Conservation (phyloP, 2,113 vertebrate genomes). For the Gavialis gangeticus region DNA sequence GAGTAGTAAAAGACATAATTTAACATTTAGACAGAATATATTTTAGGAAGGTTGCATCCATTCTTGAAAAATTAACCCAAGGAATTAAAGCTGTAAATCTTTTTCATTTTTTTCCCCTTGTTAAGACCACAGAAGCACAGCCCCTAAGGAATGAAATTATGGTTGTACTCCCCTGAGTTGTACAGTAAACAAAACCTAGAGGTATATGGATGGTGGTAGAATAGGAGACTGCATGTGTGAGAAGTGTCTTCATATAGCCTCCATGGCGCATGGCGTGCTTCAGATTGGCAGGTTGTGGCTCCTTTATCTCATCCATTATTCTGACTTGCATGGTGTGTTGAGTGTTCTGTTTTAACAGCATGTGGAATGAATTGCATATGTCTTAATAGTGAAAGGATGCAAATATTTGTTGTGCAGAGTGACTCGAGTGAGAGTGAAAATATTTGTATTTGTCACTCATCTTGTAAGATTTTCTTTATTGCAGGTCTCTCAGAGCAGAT, state of each 20-base stretch:
- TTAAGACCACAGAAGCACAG: constrained; percentile 65
- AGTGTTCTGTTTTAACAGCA: constrained; percentile 72
- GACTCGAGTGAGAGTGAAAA: constrained; percentile 50
- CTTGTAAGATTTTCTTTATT: constrained; percentile 65
- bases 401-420: constrained; percentile 39
- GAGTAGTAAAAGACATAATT: neutral
- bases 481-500: constrained; percentile 49
- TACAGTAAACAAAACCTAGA: constrained; percentile 59
- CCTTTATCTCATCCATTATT: constrained; percentile 29
- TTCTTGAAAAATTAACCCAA: constrained; percentile 6
- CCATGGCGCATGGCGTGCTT: constrained; percentile 74
- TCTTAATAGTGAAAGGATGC: constrained; percentile 50
- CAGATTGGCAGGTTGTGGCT: constrained; percentile 49
- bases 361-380: constrained; percentile 64
- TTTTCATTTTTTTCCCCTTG: constrained; percentile 59
- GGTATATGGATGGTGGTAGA: constrained; percentile 57
- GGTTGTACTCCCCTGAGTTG: constrained; percentile 53
- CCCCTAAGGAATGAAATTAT: constrained; percentile 56
- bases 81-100: constrained; percentile 41
- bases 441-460: constrained; percentile 32
- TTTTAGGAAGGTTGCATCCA: constrained; percentile 52
- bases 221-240: constrained; percentile 73
- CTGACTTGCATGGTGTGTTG: constrained; percentile 68
- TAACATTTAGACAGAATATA: constrained; percentile 20
- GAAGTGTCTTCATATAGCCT: constrained; percentile 41